Base-by-base conservation (phyloP, 2,888 invertebrate species). In the Merodon equestris region DNA sequence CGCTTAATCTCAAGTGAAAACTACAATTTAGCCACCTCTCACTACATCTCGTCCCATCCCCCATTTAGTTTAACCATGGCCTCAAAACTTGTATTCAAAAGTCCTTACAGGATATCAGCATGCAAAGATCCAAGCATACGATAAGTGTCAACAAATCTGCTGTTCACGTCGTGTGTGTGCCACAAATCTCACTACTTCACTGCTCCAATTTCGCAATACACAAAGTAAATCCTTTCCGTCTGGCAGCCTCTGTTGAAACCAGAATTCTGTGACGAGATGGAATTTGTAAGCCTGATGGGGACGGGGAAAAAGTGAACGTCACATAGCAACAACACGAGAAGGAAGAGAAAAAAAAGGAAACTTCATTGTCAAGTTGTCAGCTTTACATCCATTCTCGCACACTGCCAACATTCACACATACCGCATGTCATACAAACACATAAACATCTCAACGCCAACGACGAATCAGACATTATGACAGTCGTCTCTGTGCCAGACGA, bases 381-480 rank as follows among this genome's bases (percentile, higher is more conserved):
- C 77, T 77, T 64, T 73, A 63, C 72, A 77, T 57, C 72, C 48
- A 73, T 68, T 73, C 77, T 63, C 58, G 73, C 44, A 56, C 19
- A 68, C 38, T 9, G 1, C 27, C 9, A 14, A 38, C 42, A n/a
- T 45, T 48, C 18, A 63, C 18, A 64, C 36, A 17, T 17, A 27
- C 44, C 12, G 17, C 13, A 51, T 19, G 66, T 27, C 54, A 66
- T 61, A 27, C 27, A 60, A 70, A 67, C 71, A 71, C 50, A 77
- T 57, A 53, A 77, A 77, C 61, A 71, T 27, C 57, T 44, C 54
- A 47, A 63, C 63, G 63, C 27, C 61, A 51, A 70, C 47, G 60
- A 66, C 76, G 79, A 72, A 79, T 79, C 74, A 79, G 79, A 74
- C 79, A 74, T 79, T 79, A 79, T 79, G 79, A 79, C 79, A 79